Conservation (phyloP, 2,113 vertebrate genomes). For the Gnathonemus echidnorhynchus region DNA sequence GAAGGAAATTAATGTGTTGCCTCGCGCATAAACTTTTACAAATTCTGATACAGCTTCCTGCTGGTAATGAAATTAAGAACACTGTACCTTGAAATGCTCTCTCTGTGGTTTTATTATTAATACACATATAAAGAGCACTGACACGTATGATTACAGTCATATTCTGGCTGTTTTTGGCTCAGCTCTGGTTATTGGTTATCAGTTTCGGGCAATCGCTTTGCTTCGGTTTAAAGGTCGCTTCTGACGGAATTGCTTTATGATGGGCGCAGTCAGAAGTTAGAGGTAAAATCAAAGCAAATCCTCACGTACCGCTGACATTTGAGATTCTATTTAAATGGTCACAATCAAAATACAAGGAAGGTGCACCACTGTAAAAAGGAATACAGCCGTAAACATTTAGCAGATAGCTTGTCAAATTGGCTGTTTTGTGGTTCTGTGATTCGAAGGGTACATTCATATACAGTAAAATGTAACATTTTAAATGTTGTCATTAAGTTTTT, state of each 20-base stretch:
- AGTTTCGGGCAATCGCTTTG: constrained; percentile 29
- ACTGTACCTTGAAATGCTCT: neutral
- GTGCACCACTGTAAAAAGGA: neutral
- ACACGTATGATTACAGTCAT: neutral
- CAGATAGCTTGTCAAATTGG: neutral
- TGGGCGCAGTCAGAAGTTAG: neutral
- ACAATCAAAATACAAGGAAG: neutral
- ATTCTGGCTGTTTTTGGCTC: neutral
- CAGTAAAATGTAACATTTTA: neutral
- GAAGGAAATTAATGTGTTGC: neutral
- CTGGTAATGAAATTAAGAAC: neutral
- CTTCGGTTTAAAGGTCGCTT: neutral
- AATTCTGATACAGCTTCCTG: neutral
- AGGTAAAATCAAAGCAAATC: neutral
- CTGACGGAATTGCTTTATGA: neutral
- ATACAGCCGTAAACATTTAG: neutral
- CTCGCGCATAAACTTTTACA: neutral
- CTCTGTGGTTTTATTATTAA: neutral
- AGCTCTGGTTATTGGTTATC: constrained; percentile 43
- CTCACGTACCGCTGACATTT: neutral
- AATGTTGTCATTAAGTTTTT: neutral
- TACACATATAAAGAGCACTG: neutral
- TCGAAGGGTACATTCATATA: neutral
- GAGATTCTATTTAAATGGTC: neutral
- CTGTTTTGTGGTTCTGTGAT: neutral